Evolutionary conservation across 2,113 vertebrate species (phyloP), one percentile per base, ranked within the genome.

Genomic region (Phasianus colchicus): DNA sequence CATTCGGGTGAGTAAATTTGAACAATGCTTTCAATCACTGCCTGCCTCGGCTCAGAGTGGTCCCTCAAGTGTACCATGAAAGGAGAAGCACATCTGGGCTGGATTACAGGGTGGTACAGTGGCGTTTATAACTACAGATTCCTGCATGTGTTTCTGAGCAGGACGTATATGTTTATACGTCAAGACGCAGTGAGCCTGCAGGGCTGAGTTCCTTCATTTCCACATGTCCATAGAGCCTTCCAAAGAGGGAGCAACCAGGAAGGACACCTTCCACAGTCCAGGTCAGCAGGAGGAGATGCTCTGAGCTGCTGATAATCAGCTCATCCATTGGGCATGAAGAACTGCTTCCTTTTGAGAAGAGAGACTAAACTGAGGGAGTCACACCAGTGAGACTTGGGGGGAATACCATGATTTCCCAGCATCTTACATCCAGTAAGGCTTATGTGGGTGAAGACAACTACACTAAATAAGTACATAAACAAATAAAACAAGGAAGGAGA

Each of bases 91-190:
- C 94, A 96, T 90, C 88, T 96, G 83, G 70, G 83, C 88, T 84
- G 88, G 91, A 92, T 95, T 94, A 94, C 17, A 45, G 91, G 48
- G 61, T 86, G 65, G 61, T 92, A 82, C 91, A 90, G 79, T 58
- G 61, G 61, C 72, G 90, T 93, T 94, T 89, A 91, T 42, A 92
- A 93, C 89, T 91, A 78, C 65, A 90, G 88, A 91, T 78, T 78
- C 65, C 94, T 84, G 83, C 96, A 90, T 88, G 11, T 91, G 95
- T 92, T 95, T 95, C 88, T 2, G 13, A 90, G 83, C 65, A 90
- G 73, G 89, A 81, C 2, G 5, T 88, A 58, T 3, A 86, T 75
- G 81, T 21, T 80, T 83, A 25, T 5, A 82, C 57, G 86, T 57
- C 64, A 70, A 65, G 69, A 61, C 32, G 34, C 52, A 83, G 57